These are phyloP conservation scores for Motacilla alba DNA, from an alignment of 2,113 vertebrate genomes.

Conservation along the genomic window DNA sequence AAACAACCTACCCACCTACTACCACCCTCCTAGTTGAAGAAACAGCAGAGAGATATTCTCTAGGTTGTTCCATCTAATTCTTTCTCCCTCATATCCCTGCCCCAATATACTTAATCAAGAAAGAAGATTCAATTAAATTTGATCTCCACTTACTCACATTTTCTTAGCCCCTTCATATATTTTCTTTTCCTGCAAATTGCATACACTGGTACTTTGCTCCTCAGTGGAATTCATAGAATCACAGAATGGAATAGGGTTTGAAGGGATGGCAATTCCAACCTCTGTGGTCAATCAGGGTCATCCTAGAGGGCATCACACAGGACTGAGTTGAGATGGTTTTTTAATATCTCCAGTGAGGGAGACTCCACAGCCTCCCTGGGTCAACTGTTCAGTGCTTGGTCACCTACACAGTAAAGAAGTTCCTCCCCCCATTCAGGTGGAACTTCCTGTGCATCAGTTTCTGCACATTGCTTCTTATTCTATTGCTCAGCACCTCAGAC, in stretches of 20 bases:
- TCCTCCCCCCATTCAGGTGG: background rate
- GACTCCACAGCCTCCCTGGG: background rate
- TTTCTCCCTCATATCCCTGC: background rate
- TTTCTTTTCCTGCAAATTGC: background rate
- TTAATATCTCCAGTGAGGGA: background rate
- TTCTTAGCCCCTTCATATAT: background rate
- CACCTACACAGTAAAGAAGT: background rate
- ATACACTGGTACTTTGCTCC: background rate
- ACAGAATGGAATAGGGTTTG: background rate
- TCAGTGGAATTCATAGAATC: background rate
- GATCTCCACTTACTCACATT: background rate
- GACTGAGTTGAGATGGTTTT: accelerated
- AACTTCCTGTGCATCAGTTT: background rate
- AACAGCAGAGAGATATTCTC: background rate
- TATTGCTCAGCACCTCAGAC: no score
- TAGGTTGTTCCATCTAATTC: background rate
- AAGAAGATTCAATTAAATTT: background rate
- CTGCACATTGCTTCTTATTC: background rate
- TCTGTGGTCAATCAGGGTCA: background rate
- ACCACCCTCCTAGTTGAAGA: background rate
- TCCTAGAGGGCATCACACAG: background rate
- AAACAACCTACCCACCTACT: accelerated
- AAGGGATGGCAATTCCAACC: background rate
- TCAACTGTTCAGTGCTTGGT: accelerated
- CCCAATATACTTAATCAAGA: background rate